Base-by-base conservation (phyloP, 2,888 invertebrate species). In the Brachyptera putata region DNA sequence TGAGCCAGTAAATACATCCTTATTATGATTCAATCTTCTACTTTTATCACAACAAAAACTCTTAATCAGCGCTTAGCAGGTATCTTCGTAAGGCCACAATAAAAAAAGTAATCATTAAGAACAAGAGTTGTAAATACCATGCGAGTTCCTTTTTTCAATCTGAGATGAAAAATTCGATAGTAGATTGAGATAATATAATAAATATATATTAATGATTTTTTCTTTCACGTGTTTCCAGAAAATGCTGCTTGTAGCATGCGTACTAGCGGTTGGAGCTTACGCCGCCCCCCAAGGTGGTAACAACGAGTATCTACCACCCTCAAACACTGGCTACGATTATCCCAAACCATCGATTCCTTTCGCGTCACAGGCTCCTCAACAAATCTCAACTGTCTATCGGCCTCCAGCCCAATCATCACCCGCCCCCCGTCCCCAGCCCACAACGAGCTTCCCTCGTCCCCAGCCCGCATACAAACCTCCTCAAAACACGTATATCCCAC, bases 281-380 rank as follows among this genome's bases (percentile, higher is more conserved):
- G 79, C 81, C 56, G 77, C 80, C 46, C 84, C 85, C 1, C 62
- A 59, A 85, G 85, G 13, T 83, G 84, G 63, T 67, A 72, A 56
- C 57, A 86, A 87, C 71, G 85, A 85, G 59, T 91, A 91, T 75
- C 80, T 91, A 57, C 91, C 91, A 18, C 83, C 83, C 2, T 80
- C 84, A 30, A 83, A 80, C 70, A 84, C 84, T 67, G 88, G 88
- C 14, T 91, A 91, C 75, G 80, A 80, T 66, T 91, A 91, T 73
- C 81, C 83, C n/a, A 80, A 79, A 43, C 90, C 91, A 1, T 66
- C 73, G 7, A 76, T 81, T 61, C 81, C 85, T 0, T 84, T 84
- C 74, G 80, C 81, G 1, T 75, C 67, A 57, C 60, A 70, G 66
- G 41, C 67, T 25, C 63, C 67, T 46, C n/a, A n/a, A n/a, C n/a